A percentile compares a stretch with the other conserved stretches of the same genome.
phyloP scores from a whole-genome alignment of 2,888 invertebrate genomes.

The Macaria notata region DNA sequence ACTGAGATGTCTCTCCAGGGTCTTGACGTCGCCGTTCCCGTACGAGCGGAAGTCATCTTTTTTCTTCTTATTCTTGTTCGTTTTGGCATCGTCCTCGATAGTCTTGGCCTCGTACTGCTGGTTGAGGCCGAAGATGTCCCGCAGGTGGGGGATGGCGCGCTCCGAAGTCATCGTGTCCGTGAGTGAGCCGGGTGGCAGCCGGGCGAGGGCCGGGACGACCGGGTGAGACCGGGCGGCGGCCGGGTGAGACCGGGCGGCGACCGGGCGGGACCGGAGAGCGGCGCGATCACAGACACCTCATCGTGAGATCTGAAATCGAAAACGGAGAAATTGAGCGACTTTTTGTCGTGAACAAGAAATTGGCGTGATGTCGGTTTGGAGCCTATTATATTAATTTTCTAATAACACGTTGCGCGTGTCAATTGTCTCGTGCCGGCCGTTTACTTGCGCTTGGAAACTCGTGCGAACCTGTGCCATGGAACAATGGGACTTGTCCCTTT shows the following conservation, averaged over 20 bases:
- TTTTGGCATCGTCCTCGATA: slow-evolving; percentile 76
- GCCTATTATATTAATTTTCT: slow-evolving; percentile 21
- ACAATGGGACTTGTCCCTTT: slow-evolving; percentile 32
- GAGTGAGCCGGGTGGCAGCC: slow-evolving; percentile 2
- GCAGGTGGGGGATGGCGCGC: slow-evolving; percentile 88
- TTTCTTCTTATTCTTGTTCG: slow-evolving; percentile 83
- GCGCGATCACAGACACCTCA: slow-evolving; percentile 67
- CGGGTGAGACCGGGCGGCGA: slow-evolving; percentile 2
- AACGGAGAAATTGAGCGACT: slow-evolving; percentile 35
- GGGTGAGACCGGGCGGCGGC: too few relatives aligned
- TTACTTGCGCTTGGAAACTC: slow-evolving; percentile 33
- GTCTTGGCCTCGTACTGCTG: slow-evolving; percentile 76
- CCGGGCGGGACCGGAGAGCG: too few relatives aligned
- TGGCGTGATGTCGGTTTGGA: slow-evolving; percentile 13
- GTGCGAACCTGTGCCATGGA: slow-evolving; percentile 25
- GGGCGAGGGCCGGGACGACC: too few relatives aligned
- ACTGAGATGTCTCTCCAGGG: slow-evolving; percentile 90
- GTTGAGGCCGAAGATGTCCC: slow-evolving; percentile 87
- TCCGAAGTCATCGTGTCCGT: slow-evolving; percentile 84
- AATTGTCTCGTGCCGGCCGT: slow-evolving; percentile 30
- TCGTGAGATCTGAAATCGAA: slow-evolving; percentile 68
- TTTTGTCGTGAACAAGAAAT: slow-evolving; percentile 22
- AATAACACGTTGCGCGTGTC: slow-evolving; percentile 30
- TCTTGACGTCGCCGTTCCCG: slow-evolving; percentile 86
- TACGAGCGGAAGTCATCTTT: slow-evolving; percentile 87